Conservation (phyloP, 1,140 invertebrate species). For the Scaptodrosophila lebanonensis region DNA sequence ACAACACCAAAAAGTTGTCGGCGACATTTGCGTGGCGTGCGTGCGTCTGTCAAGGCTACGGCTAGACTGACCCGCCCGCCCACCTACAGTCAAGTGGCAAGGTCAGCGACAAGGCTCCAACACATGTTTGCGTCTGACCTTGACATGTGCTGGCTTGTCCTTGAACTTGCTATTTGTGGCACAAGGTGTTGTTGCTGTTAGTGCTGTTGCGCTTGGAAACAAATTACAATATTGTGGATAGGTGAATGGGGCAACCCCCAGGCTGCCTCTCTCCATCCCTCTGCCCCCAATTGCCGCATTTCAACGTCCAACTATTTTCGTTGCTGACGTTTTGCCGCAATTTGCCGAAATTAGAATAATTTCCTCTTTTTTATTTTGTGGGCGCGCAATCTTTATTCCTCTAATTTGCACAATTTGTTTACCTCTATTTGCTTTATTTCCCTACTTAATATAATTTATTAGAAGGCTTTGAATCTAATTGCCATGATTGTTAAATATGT, state of each 20-base stretch:
- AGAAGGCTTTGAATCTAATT: too few species aligned
- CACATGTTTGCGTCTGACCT: conserved; percentile 40
- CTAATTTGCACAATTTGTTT: too few species aligned
- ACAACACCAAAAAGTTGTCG: conserved; percentile 1
- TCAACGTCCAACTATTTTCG: conserved; percentile 50
- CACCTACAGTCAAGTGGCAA: conserved; percentile 25
- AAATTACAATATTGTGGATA: conserved; percentile 66
- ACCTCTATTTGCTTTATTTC: too few species aligned
- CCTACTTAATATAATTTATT: too few species aligned
- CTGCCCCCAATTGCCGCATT: neutral
- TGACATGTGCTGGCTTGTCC: conserved; percentile 32
- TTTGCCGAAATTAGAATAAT: too few species aligned
- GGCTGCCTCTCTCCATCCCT: neutral
- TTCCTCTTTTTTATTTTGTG: too few species aligned
- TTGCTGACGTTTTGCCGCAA: conserved; percentile 51
- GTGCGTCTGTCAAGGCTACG: neutral
- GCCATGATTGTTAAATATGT: too few species aligned
- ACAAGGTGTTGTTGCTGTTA: conserved; percentile 5
- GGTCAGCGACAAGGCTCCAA: conserved; percentile 47
- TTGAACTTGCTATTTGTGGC: conserved; percentile 17
- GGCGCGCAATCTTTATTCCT: too few species aligned
- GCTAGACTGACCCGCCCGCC: neutral
- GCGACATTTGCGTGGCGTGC: neutral
- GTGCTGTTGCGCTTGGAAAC: conserved; percentile 32
- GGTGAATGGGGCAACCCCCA: conserved; percentile 9